Conservation (phyloP, 2,113 vertebrate genomes). For the Apus apus region DNA sequence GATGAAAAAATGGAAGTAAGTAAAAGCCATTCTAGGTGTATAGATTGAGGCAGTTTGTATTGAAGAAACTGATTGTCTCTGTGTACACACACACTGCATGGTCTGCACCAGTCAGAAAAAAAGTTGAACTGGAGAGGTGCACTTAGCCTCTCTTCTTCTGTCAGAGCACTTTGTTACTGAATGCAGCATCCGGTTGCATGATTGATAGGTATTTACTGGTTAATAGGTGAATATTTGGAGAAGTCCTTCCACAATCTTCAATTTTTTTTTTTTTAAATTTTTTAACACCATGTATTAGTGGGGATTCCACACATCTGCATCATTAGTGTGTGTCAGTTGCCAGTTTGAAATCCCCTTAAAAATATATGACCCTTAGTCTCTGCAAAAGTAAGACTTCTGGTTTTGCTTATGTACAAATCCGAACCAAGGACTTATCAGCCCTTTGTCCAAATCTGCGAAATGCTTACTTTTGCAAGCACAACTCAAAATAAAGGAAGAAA, state of each 20-base stretch:
- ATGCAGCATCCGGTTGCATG: conserved; percentile 66
- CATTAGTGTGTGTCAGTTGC: not conserved
- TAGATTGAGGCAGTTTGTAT: conserved; percentile 73
- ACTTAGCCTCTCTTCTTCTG: conserved; percentile 67
- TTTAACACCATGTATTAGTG: not conserved
- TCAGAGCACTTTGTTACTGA: conserved; percentile 53
- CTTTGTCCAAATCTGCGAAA: not conserved
- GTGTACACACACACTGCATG: conserved; percentile 70
- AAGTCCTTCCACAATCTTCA: not conserved
- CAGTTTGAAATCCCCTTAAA: conserved; percentile 35
- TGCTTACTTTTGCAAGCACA: conserved; percentile 1
- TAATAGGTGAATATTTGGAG: not conserved
- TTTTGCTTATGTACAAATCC: not conserved
- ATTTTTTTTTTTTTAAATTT: not conserved
- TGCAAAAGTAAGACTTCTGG: conserved; percentile 9
- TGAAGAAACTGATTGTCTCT: conserved; percentile 65
- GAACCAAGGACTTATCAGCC: conserved; percentile 1
- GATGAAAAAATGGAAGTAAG: conserved; percentile 81
- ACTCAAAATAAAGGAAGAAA: not conserved
- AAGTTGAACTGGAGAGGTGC: conserved; percentile 54
- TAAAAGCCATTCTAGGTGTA: conserved; percentile 75
- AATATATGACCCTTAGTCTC: not conserved
- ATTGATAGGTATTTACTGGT: conserved; percentile 33
- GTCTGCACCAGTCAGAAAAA: conserved; percentile 58
- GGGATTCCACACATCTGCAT: not conserved